These are phyloP conservation scores for Penelope pileata DNA, from an alignment of 2,113 vertebrate genomes.

Conservation along the genomic window DNA sequence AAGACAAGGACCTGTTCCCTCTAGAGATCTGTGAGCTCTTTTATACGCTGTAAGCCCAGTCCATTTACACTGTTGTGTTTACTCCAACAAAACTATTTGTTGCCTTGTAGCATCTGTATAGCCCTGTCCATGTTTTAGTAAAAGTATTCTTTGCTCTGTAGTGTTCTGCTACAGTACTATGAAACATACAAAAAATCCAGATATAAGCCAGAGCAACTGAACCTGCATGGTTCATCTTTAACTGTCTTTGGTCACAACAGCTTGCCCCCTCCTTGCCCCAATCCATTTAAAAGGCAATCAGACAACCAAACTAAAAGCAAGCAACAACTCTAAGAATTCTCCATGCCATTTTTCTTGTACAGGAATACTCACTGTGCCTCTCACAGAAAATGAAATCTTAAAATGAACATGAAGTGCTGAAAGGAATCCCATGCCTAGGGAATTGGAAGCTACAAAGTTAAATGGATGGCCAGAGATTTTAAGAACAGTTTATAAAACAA, in stretches of 20 bases:
- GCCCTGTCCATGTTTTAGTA: background rate
- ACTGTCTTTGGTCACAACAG: background rate
- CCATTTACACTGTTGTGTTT: background rate
- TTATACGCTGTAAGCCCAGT: background rate
- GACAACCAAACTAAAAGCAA: background rate
- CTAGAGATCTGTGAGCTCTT: background rate
- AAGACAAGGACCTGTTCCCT: background rate
- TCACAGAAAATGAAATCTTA: background rate
- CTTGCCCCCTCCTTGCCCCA: background rate
- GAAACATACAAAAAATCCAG: background rate
- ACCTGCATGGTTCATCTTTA: background rate
- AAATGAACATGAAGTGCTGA: background rate
- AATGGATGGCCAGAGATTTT: background rate
- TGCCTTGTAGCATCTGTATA: background rate
- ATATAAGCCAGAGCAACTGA: background rate
- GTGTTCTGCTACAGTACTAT: background rate
- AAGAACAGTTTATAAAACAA: constrained; percentile 24
- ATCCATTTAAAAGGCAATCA: background rate
- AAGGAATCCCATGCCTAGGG: background rate
- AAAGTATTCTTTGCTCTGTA: background rate
- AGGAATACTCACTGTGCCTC: background rate
- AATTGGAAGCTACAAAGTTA: background rate
- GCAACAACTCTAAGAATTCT: background rate
- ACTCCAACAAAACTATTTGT: background rate
- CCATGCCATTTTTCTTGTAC: background rate